Evolutionary conservation across 2,113 vertebrate genomes (phyloP), one percentile per base, ranked within the genome.

Genomic region (Delphinus delphis): DNA sequence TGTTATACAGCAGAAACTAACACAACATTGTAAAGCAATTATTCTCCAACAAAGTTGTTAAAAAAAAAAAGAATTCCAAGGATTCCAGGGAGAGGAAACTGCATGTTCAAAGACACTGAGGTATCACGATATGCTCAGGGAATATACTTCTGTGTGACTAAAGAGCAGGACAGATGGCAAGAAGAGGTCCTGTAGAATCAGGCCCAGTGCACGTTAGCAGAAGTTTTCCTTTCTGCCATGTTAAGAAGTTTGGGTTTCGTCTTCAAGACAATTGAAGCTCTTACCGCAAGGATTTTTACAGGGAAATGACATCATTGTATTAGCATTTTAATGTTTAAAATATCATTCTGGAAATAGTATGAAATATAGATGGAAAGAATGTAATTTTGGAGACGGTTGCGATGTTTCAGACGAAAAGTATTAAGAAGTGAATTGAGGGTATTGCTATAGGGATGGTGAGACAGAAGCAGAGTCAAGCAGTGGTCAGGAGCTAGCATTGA

Each of bases 271-370:
- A 36, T 26, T 41, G 9, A 20, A 73, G 62, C 18, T 4, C 18
- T 44, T 55, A 63, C 2, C 8, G 9, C 12, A 31, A 83, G 14
- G 26, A 77, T 17, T 65, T 88, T 80, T 67, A 60, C 23, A 82
- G 25, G 80, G 55, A 87, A 84, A 26, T 80, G 9, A 55, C 11
- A 47, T 62, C 55, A 55, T 47, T 25, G 26, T 62, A 0, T 13
- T 25, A 65, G 23, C 6, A 76, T 62, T 74, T 85, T 96, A 65
- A 86, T 67, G 53, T 70, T 71, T 60, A 90, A 82, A 53, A 13
- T 71, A 55, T 53, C 68, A 23, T 58, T 88, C 63, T 58, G 71
- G 41, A 36, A 73, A 36, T 14, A 83, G 4, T 60, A 76, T 33
- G 31, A 31, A 79, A n/a, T 84, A 63, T n/a, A 58, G 41, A 26